Conservation (phyloP, 1,140 invertebrate species). For the Drosophila elegans region DNA sequence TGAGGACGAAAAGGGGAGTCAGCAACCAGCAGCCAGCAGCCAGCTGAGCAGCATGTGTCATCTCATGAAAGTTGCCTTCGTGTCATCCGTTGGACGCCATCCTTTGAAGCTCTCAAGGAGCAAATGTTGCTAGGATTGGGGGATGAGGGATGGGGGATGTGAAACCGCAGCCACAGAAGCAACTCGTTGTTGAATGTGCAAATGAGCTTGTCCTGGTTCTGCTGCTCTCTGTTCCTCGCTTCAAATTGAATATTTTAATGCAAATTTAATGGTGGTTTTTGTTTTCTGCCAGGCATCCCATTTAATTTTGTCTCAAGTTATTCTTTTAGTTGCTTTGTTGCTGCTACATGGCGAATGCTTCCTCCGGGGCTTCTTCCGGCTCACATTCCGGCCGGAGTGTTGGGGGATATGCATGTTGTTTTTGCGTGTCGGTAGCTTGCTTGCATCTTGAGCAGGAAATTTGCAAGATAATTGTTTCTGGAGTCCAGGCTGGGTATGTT, state of each 20-base stretch:
- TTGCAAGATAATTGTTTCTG: conserved; percentile 47
- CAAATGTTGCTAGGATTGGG: neutral
- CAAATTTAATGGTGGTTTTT: conserved; percentile 74
- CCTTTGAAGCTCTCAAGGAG: conserved; percentile 57
- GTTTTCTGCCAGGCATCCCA: conserved; percentile 51
- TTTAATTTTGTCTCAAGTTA: conserved; percentile 67
- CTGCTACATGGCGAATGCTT: conserved; percentile 10
- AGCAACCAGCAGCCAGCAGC: conserved; percentile 56
- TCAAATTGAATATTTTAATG: conserved; percentile 79
- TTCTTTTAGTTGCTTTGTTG: conserved; percentile 26
- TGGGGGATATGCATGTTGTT: conserved; percentile 26
- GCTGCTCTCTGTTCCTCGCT: conserved; percentile 10
- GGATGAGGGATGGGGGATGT: neutral
- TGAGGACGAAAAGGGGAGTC: neutral
- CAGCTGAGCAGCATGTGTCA: conserved; percentile 67
- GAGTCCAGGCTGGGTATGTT: conserved; percentile 8
- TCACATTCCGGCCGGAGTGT: conserved; percentile 14
- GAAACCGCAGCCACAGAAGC: conserved; percentile 46
- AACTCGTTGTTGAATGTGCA: conserved; percentile 57
- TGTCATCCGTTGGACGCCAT: conserved; percentile 40
- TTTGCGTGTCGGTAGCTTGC: conserved; percentile 3
- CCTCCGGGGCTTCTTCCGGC: conserved; percentile 33
- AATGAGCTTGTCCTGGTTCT: conserved; percentile 51
- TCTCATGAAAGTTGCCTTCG: conserved; percentile 60
- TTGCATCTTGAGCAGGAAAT: conserved; percentile 36